These are phyloP conservation scores for Sander lucioperca DNA, from an alignment of 2,113 vertebrate species.

Conservation along the genomic window DNA sequence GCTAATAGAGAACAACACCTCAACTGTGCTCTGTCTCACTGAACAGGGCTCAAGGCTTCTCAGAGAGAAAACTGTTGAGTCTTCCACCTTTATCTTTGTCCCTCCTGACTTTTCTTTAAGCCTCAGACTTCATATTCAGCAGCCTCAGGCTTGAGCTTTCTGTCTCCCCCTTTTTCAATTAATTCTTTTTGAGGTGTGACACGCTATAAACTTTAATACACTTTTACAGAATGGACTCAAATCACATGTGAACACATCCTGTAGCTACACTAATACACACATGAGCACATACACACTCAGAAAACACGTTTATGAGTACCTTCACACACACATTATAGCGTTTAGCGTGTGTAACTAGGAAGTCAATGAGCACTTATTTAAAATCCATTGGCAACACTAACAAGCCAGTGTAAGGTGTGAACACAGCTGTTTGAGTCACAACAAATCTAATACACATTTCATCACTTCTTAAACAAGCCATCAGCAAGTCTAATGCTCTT, in stretches of 20 bases:
- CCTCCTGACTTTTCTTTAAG: constrained; percentile 73
- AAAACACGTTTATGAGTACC: constrained; percentile 8
- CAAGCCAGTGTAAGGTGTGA: constrained; percentile 66
- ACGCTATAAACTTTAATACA: constrained; percentile 52
- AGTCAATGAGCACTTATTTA: constrained; percentile 64
- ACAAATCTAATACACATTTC: constrained; percentile 73
- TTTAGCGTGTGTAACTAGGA: constrained; percentile 45
- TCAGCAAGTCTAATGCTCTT: constrained; percentile 77
- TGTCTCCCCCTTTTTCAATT: constrained; percentile 62
- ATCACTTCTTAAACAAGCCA: constrained; percentile 79
- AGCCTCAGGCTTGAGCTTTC: constrained; percentile 68
- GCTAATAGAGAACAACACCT: constrained; percentile 50
- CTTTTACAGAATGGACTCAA: constrained; percentile 41
- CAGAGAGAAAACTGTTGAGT: constrained; percentile 62
- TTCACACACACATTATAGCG: constrained; percentile 28
- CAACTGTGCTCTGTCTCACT: constrained; percentile 37
- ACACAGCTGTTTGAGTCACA: constrained; percentile 78
- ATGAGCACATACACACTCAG: background rate
- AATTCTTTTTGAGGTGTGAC: constrained; percentile 60
- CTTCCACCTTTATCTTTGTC: constrained; percentile 73
- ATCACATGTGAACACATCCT: constrained; percentile 21
- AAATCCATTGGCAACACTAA: constrained; percentile 63
- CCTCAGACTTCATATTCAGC: constrained; percentile 75
- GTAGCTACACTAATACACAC: background rate
- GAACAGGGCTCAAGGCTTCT: constrained; percentile 47